Conservation (phyloP, 1,140 invertebrate species). For the Diorhabda elongata region DNA sequence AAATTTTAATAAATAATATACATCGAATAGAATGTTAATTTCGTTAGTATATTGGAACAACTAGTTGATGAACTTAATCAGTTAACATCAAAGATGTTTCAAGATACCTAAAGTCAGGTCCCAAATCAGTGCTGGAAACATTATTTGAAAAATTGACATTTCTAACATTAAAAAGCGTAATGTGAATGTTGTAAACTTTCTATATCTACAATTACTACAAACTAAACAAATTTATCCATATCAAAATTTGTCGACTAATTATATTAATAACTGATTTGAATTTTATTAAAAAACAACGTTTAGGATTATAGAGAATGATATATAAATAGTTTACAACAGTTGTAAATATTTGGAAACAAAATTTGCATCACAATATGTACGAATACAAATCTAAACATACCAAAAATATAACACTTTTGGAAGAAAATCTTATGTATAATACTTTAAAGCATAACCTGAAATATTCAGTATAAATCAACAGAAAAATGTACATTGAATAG, state of each 20-base stretch:
- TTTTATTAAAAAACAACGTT: too few relatives aligned
- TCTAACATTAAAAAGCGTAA: constrained; percentile 1
- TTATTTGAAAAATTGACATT: background rate
- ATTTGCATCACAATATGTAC: background rate
- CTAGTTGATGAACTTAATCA: too few relatives aligned
- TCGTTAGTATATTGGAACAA: too few relatives aligned
- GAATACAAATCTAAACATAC: background rate
- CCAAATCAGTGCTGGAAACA: background rate
- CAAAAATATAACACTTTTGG: background rate
- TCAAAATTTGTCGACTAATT: background rate
- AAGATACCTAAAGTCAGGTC: background rate
- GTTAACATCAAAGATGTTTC: too few relatives aligned
- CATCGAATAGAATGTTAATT: too few relatives aligned
- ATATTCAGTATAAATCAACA: background rate
- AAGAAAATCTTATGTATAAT: constrained; percentile 3
- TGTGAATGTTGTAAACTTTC: background rate
- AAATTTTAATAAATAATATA: too few relatives aligned
- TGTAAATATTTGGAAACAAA: background rate
- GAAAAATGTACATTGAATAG: background rate
- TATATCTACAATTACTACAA: background rate
- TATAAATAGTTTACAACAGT: background rate
- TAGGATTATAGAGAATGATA: background rate
- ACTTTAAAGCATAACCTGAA: constrained; percentile 1
- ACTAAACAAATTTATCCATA: background rate
- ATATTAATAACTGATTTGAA: too few relatives aligned